A percentile compares a stretch with the other conserved stretches of the same genome.
These are phyloP conservation scores for Chelonia mydas DNA, from an alignment of 2,797 vertebrate genomes.

Conservation along the genomic window DNA sequence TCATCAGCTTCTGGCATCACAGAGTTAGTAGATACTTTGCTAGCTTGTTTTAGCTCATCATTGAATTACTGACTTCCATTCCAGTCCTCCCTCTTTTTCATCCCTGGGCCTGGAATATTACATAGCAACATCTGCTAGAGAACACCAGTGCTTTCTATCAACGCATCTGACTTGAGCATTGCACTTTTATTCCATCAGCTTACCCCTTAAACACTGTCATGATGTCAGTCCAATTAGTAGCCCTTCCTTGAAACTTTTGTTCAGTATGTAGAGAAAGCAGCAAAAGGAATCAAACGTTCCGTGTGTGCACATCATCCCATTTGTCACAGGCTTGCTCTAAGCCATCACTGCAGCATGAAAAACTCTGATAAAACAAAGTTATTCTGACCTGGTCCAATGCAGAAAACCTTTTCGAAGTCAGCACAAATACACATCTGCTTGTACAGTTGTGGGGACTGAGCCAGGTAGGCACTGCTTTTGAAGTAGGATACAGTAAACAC, in stretches of 20 bases:
- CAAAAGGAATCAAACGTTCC: slow-evolving; percentile 54
- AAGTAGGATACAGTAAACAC: slow-evolving; percentile 99
- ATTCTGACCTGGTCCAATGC: slow-evolving; percentile 93
- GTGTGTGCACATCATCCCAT: not conserved
- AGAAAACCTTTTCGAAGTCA: slow-evolving; percentile 99
- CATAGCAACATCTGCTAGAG: not conserved
- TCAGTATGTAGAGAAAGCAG: slow-evolving; percentile 38
- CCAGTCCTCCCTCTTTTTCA: not conserved
- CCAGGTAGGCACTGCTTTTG: slow-evolving; percentile 97
- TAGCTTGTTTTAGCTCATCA: not conserved
- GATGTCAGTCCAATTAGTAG: not conserved
- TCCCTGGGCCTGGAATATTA: not conserved
- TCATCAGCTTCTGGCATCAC: not conserved
- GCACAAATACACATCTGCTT: slow-evolving; percentile 99
- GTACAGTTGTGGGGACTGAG: slow-evolving; percentile 98
- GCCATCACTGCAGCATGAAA: not conserved
- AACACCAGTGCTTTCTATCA: not conserved
- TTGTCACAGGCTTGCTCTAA: slow-evolving; percentile 34
- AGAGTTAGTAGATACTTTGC: not conserved
- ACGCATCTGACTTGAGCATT: not conserved
- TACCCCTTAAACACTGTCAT: not conserved
- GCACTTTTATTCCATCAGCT: slow-evolving; percentile 34
- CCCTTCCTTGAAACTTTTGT: slow-evolving; percentile 39
- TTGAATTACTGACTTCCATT: not conserved
- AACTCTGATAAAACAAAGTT: not conserved